Percentiles rank a stretch among this genome's conserved stretches.
Evolutionary conservation across 2,888 invertebrate species (phyloP).

Genomic region (Zootermopsis nevadensis): DNA sequence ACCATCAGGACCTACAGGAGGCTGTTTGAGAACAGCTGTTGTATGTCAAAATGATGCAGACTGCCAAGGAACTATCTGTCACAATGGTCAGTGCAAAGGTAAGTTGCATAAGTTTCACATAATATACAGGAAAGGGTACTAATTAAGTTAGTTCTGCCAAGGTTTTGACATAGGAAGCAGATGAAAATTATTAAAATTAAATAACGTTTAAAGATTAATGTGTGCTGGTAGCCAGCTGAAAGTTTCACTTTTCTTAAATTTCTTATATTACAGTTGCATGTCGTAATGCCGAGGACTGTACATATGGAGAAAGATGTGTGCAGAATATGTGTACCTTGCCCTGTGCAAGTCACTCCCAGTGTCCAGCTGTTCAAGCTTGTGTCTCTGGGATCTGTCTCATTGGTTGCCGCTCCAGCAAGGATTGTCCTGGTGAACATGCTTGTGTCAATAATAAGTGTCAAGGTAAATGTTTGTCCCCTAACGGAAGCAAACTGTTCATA

Average conservation of each 20-base stretch:
- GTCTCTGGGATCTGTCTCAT: constrained; percentile 81
- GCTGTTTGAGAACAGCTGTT: constrained; percentile 78
- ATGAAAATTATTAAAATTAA: no score
- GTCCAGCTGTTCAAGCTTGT: constrained; percentile 83
- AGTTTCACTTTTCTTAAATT: background rate
- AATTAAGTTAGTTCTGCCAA: no score
- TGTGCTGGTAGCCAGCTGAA: no score
- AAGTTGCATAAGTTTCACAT: constrained; percentile 48
- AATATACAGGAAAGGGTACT: background rate
- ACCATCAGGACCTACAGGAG: constrained; percentile 71
- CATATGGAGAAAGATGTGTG: constrained; percentile 80
- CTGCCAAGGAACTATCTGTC: constrained; percentile 83
- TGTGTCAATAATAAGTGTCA: constrained; percentile 87
- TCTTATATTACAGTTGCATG: constrained; percentile 71
- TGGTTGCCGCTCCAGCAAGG: constrained; percentile 86
- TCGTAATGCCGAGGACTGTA: constrained; percentile 80
- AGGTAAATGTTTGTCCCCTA: constrained; percentile 57
- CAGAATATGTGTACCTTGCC: constrained; percentile 83
- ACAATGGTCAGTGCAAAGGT: constrained; percentile 83
- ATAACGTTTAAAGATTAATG: no score
- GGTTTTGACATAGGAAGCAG: no score
- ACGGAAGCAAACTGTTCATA: no score
- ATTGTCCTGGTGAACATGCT: constrained; percentile 80
- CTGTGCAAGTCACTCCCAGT: constrained; percentile 85
- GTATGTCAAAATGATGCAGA: constrained; percentile 78